phyloP scores from a whole-genome alignment of 2,113 vertebrate genomes.

The Pelmatolapia mariae region DNA sequence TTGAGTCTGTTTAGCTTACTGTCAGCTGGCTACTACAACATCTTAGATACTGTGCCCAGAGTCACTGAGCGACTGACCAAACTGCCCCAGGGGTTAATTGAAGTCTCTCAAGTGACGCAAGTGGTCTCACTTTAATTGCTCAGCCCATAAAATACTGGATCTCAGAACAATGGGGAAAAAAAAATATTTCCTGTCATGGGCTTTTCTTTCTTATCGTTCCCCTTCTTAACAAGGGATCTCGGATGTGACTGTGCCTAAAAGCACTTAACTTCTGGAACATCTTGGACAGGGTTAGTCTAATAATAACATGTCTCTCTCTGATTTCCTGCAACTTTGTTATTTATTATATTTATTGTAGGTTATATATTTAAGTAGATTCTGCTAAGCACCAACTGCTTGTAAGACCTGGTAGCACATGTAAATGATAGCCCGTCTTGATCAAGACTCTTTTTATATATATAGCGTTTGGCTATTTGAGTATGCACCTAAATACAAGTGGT shows the following conservation, averaged over 20 bases:
- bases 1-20: slow-evolving; percentile 39
- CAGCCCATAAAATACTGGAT: slow-evolving; percentile 67
- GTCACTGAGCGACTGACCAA: slow-evolving; percentile 41
- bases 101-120: slow-evolving; percentile 63
- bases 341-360: neutral
- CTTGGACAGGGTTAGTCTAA: slow-evolving; percentile 1
- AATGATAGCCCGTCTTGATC: neutral
- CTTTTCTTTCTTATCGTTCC: slow-evolving; percentile 23
- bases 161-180: slow-evolving; percentile 53
- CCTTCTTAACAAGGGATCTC: slow-evolving; percentile 49
- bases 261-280: slow-evolving; percentile 42
- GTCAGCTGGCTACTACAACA: slow-evolving; percentile 11
- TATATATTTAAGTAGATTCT: slow-evolving; percentile 5
- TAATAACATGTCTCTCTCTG: slow-evolving; percentile 4
- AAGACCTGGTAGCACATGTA: neutral
- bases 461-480: neutral
- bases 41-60: slow-evolving; percentile 23
- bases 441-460: neutral
- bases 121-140: slow-evolving; percentile 64
- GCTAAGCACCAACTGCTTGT: neutral
- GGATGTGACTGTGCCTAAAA: slow-evolving; percentile 23
- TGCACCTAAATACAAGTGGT: neutral
- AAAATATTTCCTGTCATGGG: slow-evolving; percentile 52
- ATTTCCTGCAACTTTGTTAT: neutral
- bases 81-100: slow-evolving; percentile 71